Percentiles rank a stretch among this genome's conserved stretches.
phyloP scores from a whole-genome alignment of 2,888 invertebrate genomes.

The Epistrophella euchroma region DNA sequence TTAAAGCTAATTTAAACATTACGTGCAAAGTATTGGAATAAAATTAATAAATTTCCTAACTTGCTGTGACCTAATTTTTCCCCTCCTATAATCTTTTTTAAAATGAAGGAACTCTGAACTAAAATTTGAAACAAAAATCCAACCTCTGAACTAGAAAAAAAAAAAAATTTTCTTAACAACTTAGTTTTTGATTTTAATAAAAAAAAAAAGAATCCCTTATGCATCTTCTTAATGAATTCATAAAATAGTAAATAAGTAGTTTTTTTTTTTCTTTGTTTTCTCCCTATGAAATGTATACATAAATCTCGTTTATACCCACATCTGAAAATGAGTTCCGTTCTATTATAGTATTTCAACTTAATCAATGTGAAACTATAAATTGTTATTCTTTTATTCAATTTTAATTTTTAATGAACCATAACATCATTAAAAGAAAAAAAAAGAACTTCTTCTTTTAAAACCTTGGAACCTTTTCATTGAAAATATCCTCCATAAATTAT shows the following conservation, averaged over 20 bases:
- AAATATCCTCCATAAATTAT: slow-evolving; percentile 39
- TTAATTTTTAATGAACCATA: slow-evolving; percentile 32
- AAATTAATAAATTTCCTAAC: no score
- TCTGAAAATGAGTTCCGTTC: neutral
- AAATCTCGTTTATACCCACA: slow-evolving; percentile 23
- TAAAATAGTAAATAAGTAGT: neutral
- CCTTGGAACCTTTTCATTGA: neutral
- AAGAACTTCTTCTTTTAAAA: neutral
- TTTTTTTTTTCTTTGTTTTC: neutral
- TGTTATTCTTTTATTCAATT: slow-evolving; percentile 27
- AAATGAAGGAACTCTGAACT: neutral
- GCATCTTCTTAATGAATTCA: neutral
- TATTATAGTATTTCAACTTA: slow-evolving; percentile 13
- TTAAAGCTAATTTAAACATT: no score
- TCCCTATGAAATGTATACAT: neutral
- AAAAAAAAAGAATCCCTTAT: neutral
- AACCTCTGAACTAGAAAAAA: neutral
- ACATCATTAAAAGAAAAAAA: slow-evolving; percentile 18
- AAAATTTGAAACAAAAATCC: neutral
- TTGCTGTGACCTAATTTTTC: no score
- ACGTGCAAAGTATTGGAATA: no score
- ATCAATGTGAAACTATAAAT: slow-evolving; percentile 35
- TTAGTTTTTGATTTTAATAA: neutral
- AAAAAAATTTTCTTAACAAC: neutral
- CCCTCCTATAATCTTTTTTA: neutral